Conservation (phyloP, 2,888 invertebrate species). For the Drosophila percnosoma region DNA sequence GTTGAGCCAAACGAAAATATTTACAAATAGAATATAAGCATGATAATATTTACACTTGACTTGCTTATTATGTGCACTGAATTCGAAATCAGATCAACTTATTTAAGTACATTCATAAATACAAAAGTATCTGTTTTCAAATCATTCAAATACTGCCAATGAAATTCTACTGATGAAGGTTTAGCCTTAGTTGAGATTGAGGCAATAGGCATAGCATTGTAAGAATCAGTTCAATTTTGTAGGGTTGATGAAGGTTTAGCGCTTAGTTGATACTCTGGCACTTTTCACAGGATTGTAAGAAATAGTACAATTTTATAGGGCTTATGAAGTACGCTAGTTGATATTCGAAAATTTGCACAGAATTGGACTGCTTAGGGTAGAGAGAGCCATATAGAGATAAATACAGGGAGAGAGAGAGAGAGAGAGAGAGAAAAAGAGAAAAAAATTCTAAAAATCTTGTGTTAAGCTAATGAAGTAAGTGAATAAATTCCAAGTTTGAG, state of each 20-base stretch:
- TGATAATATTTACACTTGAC: slow-evolving; percentile 13
- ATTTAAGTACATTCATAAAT: not conserved
- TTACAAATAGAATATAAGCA: slow-evolving; percentile 38
- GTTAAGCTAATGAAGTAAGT: not conserved
- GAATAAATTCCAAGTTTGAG: not conserved
- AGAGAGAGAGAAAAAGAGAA: not conserved
- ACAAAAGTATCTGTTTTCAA: not conserved
- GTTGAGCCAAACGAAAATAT: slow-evolving; percentile 36
- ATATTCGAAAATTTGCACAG: not conserved
- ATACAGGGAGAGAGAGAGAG: not conserved
- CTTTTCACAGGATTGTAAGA: not conserved
- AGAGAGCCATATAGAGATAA: not conserved
- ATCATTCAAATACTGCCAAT: not conserved
- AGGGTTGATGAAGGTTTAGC: not conserved
- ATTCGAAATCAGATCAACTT: not conserved
- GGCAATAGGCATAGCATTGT: not conserved
- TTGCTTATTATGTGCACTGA: not conserved
- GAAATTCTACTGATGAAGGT: not conserved
- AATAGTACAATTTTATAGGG: too few species aligned
- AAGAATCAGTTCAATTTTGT: not conserved
- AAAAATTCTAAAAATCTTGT: not conserved
- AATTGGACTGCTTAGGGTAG: not conserved
- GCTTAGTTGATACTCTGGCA: not conserved
- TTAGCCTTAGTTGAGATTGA: not conserved
- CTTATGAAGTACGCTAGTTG: too few species aligned